A percentile compares a stretch with the other conserved stretches of the same genome.
Conservation (phyloP, 2,113 vertebrate genomes). For the Aegotheles bennettii region DNA sequence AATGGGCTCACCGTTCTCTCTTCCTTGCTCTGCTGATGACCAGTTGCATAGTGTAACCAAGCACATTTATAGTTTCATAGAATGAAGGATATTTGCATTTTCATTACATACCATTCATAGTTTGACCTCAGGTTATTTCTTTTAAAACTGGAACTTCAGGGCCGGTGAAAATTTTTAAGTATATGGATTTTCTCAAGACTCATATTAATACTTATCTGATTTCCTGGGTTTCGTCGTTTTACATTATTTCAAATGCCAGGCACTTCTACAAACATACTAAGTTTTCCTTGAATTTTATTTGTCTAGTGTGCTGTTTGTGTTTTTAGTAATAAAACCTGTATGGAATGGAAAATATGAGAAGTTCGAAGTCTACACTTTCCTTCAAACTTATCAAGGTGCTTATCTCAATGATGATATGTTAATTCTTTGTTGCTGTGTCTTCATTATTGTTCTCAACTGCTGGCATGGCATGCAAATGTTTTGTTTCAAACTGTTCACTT, state of each 20-base stretch:
- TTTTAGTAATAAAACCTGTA: not conserved
- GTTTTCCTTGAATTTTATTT: not conserved
- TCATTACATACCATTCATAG: constrained; percentile 43
- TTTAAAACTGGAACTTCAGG: constrained; percentile 11
- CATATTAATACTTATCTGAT: not conserved
- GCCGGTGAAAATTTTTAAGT: not conserved
- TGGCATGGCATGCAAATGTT: not conserved
- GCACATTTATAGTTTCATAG: not conserved
- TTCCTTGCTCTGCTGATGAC: not conserved
- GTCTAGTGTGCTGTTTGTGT: not conserved
- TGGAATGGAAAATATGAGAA: not conserved
- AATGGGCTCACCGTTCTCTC: not conserved
- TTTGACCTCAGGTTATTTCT: constrained; percentile 36
- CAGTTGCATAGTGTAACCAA: not conserved
- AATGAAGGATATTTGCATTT: constrained; percentile 60
- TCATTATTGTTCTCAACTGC: not conserved
- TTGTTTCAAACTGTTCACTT: not conserved
- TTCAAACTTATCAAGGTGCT: not conserved
- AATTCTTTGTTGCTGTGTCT: not conserved
- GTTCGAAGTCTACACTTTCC: not conserved
- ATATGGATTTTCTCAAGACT: not conserved
- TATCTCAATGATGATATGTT: not conserved
- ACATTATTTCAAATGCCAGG: not conserved
- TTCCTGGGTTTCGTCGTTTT: constrained; percentile 41
- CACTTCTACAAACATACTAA: not conserved